Conservation (phyloP, 2,888 invertebrate genomes). For the Apantesis nais region DNA sequence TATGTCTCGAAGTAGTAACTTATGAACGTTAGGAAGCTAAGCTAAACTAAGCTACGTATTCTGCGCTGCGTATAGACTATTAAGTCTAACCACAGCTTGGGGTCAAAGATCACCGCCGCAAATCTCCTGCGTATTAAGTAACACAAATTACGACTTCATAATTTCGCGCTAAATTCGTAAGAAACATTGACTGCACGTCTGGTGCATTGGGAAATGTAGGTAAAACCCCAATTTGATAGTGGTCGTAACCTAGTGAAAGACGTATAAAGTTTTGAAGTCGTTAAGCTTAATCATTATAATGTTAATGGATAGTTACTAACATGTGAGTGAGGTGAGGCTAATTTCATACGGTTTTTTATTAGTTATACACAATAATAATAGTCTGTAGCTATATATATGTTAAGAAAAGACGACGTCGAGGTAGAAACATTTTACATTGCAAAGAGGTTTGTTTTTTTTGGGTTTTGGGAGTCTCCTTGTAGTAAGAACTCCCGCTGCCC, state of each 20-base stretch:
- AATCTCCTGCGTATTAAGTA: constrained; percentile 8
- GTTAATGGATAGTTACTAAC: neutral
- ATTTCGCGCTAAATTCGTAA: constrained; percentile 8
- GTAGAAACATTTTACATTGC: neutral
- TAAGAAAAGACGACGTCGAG: neutral
- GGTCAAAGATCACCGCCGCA: constrained; percentile 32
- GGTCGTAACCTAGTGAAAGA: neutral
- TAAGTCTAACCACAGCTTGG: neutral
- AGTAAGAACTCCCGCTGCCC: no score
- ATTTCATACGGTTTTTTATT: neutral
- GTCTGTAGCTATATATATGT: neutral
- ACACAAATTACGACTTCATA: constrained; percentile 7
- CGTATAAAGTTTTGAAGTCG: neutral
- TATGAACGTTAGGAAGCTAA: neutral
- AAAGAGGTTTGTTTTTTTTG: neutral
- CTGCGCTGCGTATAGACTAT: neutral
- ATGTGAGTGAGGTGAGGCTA: neutral
- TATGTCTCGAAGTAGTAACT: neutral
- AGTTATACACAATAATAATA: neutral
- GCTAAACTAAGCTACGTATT: no score
- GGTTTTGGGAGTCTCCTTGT: no score
- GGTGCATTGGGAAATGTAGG: constrained; percentile 7
- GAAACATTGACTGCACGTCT: neutral
- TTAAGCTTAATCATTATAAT: neutral
- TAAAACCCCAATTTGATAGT: neutral